phyloP scores from a whole-genome alignment of 2,113 vertebrate species.

The Bettongia penicillata region DNA sequence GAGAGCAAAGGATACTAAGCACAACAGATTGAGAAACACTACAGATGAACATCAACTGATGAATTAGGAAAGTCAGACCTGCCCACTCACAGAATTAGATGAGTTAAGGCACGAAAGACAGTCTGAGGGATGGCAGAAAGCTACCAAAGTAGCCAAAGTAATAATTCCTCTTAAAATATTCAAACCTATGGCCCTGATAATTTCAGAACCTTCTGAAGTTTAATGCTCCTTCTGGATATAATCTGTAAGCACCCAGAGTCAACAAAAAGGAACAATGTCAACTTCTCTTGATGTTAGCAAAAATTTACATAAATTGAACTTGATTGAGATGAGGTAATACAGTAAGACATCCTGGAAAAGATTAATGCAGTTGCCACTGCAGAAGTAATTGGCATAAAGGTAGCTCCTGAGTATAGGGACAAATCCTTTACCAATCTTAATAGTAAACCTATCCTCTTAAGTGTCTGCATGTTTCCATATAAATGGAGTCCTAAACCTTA shows the following conservation, averaged over 20 bases:
- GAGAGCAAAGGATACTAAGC: neutral
- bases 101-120: neutral
- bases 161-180: neutral
- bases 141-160: neutral
- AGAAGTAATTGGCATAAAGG: neutral
- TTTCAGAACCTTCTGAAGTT: neutral
- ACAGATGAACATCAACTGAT: neutral
- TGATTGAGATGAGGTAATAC: neutral
- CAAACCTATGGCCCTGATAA: neutral
- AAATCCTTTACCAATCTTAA: neutral
- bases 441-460: neutral
- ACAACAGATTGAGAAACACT: rapidly evolving
- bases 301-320: neutral
- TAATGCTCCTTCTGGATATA: neutral
- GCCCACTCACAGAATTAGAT: neutral
- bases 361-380: neutral
- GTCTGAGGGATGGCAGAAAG: neutral
- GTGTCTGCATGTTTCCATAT: neutral
- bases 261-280: neutral
- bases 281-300: neutral
- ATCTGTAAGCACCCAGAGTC: neutral
- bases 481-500: neutral
- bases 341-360: neutral
- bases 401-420: neutral
- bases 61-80: neutral